phyloP scores from a whole-genome alignment of 2,797 vertebrate genomes.

The Alectoris magna region DNA sequence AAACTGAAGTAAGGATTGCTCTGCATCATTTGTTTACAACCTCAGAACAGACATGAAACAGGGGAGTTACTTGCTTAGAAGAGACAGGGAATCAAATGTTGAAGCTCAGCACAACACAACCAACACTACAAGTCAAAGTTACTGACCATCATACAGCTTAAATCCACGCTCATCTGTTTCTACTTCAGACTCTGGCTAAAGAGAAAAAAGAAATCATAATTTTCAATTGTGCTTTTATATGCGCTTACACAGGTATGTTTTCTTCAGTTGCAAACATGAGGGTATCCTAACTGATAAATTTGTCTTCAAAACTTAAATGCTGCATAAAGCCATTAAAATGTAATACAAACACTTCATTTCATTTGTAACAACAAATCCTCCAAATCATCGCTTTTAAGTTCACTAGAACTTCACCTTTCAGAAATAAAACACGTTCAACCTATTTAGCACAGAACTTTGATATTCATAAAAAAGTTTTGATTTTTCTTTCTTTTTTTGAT shows the following conservation, averaged over 20 bases:
- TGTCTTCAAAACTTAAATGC: background rate
- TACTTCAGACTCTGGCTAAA: conserved; percentile 87
- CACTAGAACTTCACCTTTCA: background rate
- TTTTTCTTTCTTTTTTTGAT: background rate
- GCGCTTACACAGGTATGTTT: background rate
- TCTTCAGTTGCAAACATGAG: background rate
- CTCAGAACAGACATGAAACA: background rate
- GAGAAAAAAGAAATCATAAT: background rate
- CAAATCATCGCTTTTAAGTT: background rate
- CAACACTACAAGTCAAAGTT: background rate
- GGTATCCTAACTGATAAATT: background rate
- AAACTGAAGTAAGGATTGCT: background rate
- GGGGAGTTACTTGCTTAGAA: no score
- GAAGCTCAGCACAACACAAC: background rate
- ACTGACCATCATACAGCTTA: conserved; percentile 93
- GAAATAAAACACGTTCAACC: background rate
- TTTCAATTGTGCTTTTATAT: background rate
- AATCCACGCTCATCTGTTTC: conserved; percentile 89
- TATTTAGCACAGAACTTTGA: background rate
- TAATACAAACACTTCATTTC: background rate
- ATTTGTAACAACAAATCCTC: background rate
- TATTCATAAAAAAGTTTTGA: background rate
- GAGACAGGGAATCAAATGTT: background rate
- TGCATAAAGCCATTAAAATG: background rate
- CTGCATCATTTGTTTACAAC: background rate